Conservation (phyloP, 2,888 invertebrate species). For the Melanchra persicariae region DNA sequence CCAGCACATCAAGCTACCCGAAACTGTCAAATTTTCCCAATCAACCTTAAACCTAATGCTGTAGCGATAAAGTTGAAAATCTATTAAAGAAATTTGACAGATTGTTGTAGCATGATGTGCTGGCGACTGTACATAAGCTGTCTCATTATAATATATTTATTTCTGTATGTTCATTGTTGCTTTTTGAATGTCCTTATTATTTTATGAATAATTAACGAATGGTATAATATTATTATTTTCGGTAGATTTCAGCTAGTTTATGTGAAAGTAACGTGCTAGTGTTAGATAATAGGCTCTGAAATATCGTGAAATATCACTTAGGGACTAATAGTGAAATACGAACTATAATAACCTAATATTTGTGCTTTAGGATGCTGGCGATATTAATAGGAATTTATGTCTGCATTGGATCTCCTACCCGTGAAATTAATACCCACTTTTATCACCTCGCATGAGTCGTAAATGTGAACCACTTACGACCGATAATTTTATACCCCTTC, state of each 20-base stretch:
- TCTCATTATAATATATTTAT: too few species aligned
- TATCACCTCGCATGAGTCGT: conserved; percentile 26
- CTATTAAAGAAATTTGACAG: too few species aligned
- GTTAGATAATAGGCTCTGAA: too few species aligned
- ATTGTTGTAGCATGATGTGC: too few species aligned
- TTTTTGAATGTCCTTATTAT: too few species aligned
- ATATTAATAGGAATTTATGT: background rate
- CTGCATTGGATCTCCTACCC: background rate
- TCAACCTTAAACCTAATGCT: too few species aligned
- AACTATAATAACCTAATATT: background rate
- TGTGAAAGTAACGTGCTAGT: background rate
- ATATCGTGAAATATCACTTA: background rate
- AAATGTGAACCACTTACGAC: conserved; percentile 26
- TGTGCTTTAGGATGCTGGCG: background rate
- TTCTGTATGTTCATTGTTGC: too few species aligned
- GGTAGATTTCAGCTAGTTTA: too few species aligned
- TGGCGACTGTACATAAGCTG: too few species aligned
- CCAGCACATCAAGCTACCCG: too few species aligned
- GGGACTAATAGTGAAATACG: background rate
- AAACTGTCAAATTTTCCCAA: too few species aligned
- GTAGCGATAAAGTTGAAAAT: too few species aligned
- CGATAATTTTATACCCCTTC: conserved; percentile 13
- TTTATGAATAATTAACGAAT: background rate
- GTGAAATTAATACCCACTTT: conserved; percentile 25
- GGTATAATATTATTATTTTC: background rate